Evolutionary conservation across 2,797 vertebrate species (phyloP).

Genomic region (Acanthurus tractus): DNA sequence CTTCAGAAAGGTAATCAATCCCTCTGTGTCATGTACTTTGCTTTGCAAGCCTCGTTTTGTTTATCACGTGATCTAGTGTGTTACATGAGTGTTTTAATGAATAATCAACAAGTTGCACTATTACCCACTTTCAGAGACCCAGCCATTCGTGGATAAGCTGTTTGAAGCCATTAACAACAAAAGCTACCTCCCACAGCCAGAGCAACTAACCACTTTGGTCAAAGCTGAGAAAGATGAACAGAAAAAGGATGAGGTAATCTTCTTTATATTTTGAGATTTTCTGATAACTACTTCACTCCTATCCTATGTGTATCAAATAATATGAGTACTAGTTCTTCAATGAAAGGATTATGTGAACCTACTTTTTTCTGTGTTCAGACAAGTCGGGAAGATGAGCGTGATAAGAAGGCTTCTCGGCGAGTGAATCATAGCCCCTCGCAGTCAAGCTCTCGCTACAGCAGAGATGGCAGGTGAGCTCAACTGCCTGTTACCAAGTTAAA

Average conservation of each 20-base stretch:
- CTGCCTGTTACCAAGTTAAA: not conserved
- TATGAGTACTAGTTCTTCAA: not conserved
- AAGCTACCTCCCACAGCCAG: slow-evolving; percentile 94
- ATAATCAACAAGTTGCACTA: not conserved
- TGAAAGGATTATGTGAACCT: not conserved
- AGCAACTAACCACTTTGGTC: slow-evolving; percentile 86
- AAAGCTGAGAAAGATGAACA: slow-evolving; percentile 94
- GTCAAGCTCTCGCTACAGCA: slow-evolving; percentile 92
- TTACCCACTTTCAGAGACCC: slow-evolving; percentile 89
- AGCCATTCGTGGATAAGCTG: slow-evolving; percentile 97
- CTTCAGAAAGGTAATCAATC: slow-evolving; percentile 93
- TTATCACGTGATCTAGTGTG: too few species aligned
- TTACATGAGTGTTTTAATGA: not conserved
- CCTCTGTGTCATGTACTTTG: not conserved
- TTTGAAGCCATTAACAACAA: slow-evolving; percentile 97
- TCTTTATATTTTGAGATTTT: not conserved
- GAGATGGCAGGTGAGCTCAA: slow-evolving; percentile 90
- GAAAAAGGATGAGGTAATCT: slow-evolving; percentile 93
- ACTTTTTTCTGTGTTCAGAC: slow-evolving; percentile 70
- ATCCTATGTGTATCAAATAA: too few species aligned
- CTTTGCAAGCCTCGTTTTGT: not conserved
- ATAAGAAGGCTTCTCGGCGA: slow-evolving; percentile 95
- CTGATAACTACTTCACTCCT: not conserved
- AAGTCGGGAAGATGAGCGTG: slow-evolving; percentile 93
- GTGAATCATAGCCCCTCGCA: slow-evolving; percentile 95